Conservation (phyloP, 2,113 vertebrate species). For the Cromileptes altivelis region DNA sequence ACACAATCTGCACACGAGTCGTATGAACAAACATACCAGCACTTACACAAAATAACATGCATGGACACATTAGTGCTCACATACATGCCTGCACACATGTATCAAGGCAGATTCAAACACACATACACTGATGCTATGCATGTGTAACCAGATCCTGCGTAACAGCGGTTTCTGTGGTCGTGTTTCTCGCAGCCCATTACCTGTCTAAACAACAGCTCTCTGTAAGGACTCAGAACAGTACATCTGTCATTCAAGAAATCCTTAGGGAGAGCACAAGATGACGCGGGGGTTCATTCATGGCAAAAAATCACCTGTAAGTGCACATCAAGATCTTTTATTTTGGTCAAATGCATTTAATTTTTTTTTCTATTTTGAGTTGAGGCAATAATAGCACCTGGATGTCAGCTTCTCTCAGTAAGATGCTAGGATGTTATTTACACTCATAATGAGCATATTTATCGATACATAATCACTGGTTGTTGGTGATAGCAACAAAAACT, state of each 20-base stretch:
- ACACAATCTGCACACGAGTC: neutral
- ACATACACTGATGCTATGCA: conserved; percentile 10
- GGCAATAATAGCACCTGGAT: no score
- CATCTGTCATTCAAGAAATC: conserved; percentile 42
- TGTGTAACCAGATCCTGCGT: conserved; percentile 65
- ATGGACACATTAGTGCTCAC: neutral
- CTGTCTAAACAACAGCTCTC: conserved; percentile 71
- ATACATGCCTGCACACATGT: conserved; percentile 2
- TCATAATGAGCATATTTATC: neutral
- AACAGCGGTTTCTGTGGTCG: conserved; percentile 64
- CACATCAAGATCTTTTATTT: neutral
- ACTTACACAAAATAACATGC: neutral
- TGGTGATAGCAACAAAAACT: neutral
- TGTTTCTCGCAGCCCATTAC: conserved; percentile 74
- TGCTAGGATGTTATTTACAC: neutral
- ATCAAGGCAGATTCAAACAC: conserved; percentile 5
- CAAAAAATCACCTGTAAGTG: neutral
- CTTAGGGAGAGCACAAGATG: neutral
- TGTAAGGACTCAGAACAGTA: conserved; percentile 44
- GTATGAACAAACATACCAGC: conserved; percentile 13
- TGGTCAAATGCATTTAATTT: neutral
- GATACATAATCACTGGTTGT: neutral
- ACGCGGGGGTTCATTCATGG: neutral
- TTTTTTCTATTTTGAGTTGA: neutral
- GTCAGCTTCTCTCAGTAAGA: neutral